These are phyloP conservation scores for Scaptodrosophila latifasciaeformis DNA, from an alignment of 2,888 invertebrate species.

Conservation along the genomic window DNA sequence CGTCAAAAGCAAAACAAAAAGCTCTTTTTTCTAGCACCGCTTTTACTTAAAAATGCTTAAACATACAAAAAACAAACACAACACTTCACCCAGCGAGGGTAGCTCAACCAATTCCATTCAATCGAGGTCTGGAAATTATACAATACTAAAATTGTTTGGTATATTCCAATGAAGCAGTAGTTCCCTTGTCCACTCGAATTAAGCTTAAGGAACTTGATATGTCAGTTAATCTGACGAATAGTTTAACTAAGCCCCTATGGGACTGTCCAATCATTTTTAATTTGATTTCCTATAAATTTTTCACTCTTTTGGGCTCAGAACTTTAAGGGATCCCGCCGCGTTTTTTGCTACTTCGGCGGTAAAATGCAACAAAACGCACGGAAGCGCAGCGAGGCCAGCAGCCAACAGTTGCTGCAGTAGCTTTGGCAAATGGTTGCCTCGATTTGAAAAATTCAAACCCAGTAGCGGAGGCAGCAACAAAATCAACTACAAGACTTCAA, in stretches of 20 bases:
- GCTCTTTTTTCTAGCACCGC: constrained; percentile 28
- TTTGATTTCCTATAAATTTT: too few species aligned
- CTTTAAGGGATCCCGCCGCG: constrained; percentile 28
- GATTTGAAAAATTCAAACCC: constrained; percentile 58
- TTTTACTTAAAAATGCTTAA: constrained; percentile 39
- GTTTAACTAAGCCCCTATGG: too few species aligned
- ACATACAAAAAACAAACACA: not conserved
- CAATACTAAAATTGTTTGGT: too few species aligned
- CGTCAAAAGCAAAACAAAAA: constrained; percentile 61
- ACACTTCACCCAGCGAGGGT: too few species aligned
- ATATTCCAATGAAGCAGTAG: too few species aligned
- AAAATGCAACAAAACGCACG: constrained; percentile 56
- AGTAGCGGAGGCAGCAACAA: constrained; percentile 19
- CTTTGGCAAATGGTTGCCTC: constrained; percentile 55
- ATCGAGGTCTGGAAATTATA: too few species aligned
- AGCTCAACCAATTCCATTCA: too few species aligned
- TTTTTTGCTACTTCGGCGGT: constrained; percentile 13
- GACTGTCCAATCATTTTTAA: too few species aligned
- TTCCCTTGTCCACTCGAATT: too few species aligned
- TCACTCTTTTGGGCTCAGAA: too few species aligned
- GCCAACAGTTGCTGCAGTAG: constrained; percentile 29
- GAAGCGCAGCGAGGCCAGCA: constrained; percentile 33
- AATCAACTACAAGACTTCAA: not conserved
- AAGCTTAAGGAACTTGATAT: too few species aligned
- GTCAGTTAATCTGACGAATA: too few species aligned